Evolutionary conservation across 2,797 vertebrate genomes (phyloP).

Genomic region (Artibeus lituratus): DNA sequence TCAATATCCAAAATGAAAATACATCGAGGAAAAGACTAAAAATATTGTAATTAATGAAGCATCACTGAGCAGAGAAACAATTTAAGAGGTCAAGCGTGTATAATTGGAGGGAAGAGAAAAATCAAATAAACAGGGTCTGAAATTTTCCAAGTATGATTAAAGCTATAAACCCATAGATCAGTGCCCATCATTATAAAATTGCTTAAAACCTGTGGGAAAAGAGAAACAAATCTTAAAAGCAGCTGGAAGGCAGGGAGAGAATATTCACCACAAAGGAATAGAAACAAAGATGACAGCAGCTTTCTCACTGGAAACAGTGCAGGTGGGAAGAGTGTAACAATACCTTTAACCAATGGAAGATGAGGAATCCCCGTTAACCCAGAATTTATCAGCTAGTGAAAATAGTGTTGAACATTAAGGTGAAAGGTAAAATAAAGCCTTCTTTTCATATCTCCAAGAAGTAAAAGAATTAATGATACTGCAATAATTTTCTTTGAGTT

Average conservation of each 20-base stretch:
- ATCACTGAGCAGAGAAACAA: neutral
- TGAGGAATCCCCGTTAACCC: neutral
- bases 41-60: neutral
- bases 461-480: neutral
- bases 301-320: neutral
- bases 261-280: neutral
- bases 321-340: neutral
- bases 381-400: neutral
- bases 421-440: neutral
- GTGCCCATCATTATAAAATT: neutral
- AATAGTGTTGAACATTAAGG: neutral
- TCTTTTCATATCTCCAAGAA: neutral
- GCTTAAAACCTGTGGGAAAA: neutral
- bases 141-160: neutral
- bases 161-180: neutral
- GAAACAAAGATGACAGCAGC: neutral
- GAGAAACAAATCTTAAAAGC: neutral
- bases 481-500: neutral
- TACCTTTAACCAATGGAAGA: neutral
- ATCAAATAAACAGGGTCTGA: neutral
- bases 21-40: neutral
- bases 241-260: neutral
- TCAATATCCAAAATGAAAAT: neutral
- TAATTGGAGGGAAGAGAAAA: neutral
- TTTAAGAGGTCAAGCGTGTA: neutral